phyloP scores from a whole-genome alignment of 2,797 vertebrate species.

The Gambelia wislizenii region DNA sequence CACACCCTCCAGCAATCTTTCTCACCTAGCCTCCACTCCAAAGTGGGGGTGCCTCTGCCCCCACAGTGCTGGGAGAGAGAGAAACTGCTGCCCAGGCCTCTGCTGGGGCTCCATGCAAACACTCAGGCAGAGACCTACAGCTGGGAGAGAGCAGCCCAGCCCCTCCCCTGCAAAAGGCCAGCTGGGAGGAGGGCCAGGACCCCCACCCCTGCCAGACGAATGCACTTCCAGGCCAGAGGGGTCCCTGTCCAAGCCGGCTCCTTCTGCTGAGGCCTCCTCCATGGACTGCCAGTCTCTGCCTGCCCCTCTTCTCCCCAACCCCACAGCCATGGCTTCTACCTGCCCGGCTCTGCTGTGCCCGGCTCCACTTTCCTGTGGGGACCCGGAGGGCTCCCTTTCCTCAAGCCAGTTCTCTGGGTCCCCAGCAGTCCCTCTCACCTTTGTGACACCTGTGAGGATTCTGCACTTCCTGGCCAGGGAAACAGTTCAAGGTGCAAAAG shows the following conservation, averaged over 20 bases:
- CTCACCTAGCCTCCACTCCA: background rate
- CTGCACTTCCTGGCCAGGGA: no score
- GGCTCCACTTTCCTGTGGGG: no score
- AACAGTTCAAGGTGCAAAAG: background rate
- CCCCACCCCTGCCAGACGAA: no score
- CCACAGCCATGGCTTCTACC: no score
- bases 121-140: background rate
- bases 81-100: background rate
- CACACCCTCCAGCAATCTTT: background rate
- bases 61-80: rapidly evolving
- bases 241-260: no score
- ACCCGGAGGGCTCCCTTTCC: no score
- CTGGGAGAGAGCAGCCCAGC: background rate
- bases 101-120: background rate
- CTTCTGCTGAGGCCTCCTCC: background rate
- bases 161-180: background rate
- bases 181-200: background rate
- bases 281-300: background rate
- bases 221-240: no score
- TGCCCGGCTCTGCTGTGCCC: no score
- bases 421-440: no score
- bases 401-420: no score
- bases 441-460: no score
- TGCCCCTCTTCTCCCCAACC: background rate
- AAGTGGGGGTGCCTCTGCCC: no score